phyloP scores from a whole-genome alignment of 37 sponge, comb jelly and placozoan species.

The Haliclona indistincta region DNA sequence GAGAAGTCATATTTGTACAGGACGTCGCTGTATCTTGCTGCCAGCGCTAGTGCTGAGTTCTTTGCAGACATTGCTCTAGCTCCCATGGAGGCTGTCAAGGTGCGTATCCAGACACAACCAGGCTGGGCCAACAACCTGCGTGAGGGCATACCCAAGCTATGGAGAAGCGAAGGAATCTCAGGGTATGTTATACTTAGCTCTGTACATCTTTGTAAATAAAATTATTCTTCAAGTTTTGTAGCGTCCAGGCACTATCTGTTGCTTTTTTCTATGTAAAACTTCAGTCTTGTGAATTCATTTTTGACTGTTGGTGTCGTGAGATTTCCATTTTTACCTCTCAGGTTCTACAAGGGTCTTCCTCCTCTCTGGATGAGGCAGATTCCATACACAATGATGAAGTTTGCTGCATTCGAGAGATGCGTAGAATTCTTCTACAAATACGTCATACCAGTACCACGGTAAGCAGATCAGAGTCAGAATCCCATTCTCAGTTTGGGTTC shows the following conservation, averaged over 20 bases:
- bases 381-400: conserved; percentile 97
- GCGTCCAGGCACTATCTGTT: too few species aligned
- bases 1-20: conserved; percentile 75
- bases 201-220: too few species aligned
- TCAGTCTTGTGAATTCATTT: too few species aligned
- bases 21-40: conserved; percentile 84
- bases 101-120: conserved; percentile 85
- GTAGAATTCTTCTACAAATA: conserved; percentile 89
- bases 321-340: background rate
- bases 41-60: conserved; percentile 92
- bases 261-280: too few species aligned
- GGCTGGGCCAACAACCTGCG: conserved; percentile 83
- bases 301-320: background rate
- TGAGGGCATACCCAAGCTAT: conserved; percentile 74
- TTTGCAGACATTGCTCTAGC: conserved; percentile 91
- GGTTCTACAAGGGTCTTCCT: conserved; percentile 84
- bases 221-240: too few species aligned
- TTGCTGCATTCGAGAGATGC: conserved; percentile 87
- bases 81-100: conserved; percentile 92
- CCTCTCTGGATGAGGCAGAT: conserved; percentile 91
- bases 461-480: too few species aligned
- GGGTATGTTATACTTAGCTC: conserved; percentile 51
- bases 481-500: too few species aligned
- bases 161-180: conserved; percentile 66
- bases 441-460: conserved; percentile 82